A percentile compares a stretch with the other conserved stretches of the same genome.
These are phyloP conservation scores for Diceros bicornis DNA, from an alignment of 2,797 vertebrate genomes.

Conservation along the genomic window DNA sequence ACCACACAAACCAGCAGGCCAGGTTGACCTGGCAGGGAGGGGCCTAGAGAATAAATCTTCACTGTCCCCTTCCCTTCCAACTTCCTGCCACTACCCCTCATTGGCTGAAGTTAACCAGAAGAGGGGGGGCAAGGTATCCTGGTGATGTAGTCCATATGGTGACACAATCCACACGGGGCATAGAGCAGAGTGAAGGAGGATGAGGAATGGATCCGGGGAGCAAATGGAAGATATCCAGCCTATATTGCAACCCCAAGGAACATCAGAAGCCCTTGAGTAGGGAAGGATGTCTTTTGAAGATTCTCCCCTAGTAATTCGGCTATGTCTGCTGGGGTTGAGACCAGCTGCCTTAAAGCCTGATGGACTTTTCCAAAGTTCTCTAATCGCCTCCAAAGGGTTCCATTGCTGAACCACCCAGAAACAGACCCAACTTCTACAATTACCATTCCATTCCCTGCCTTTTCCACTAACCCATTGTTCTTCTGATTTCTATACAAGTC, in stretches of 20 bases:
- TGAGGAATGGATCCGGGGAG: neutral
- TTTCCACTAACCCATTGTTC: neutral
- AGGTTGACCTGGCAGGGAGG: neutral
- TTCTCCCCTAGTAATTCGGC: neutral
- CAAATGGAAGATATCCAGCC: neutral
- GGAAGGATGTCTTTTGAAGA: neutral
- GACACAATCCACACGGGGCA: neutral
- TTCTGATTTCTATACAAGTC: neutral
- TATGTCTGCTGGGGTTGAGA: neutral
- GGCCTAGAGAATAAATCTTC: conserved; percentile 24
- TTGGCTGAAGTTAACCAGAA: neutral
- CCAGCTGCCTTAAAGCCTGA: neutral
- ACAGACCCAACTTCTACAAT: neutral
- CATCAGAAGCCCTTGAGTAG: conserved; percentile 13
- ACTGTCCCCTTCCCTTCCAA: neutral
- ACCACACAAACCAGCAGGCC: neutral
- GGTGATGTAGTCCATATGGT: neutral
- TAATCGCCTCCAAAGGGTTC: neutral
- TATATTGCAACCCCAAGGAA: neutral
- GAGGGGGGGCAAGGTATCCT: neutral
- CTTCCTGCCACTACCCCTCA: neutral
- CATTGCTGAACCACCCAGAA: neutral
- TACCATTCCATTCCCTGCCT: neutral
- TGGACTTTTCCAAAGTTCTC: conserved; percentile 2
- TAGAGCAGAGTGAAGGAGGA: neutral